Percentiles rank a stretch among this genome's conserved stretches.
These are phyloP conservation scores for Osmerus mordax DNA, from an alignment of 2,113 vertebrate species.

Conservation along the genomic window DNA sequence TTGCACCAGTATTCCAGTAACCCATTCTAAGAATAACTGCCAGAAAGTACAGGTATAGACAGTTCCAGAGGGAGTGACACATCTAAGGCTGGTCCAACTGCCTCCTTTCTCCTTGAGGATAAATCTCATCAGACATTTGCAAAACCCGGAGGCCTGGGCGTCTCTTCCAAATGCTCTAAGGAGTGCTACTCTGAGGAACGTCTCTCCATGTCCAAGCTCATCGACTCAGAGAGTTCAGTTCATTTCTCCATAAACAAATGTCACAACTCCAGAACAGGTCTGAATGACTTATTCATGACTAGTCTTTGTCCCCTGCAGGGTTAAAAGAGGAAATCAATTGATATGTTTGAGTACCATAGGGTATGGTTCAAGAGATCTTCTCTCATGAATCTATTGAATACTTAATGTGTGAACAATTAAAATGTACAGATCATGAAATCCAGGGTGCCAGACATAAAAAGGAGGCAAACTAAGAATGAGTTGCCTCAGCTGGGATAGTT, in stretches of 20 bases:
- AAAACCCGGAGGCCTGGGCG: slow-evolving; percentile 8
- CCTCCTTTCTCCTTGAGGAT: slow-evolving; percentile 12
- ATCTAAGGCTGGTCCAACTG: slow-evolving; percentile 13
- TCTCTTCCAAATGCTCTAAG: slow-evolving; percentile 6
- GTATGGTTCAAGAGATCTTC: neutral
- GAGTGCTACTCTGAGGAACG: neutral
- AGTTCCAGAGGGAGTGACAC: slow-evolving; percentile 10
- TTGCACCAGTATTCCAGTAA: slow-evolving; percentile 34
- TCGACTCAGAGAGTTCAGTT: slow-evolving; percentile 35
- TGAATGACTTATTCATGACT: no score
- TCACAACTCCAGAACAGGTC: slow-evolving; percentile 11
- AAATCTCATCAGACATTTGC: slow-evolving; percentile 14
- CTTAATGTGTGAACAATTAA: slow-evolving; percentile 11
- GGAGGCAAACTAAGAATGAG: slow-evolving; percentile 46
- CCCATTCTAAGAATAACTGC: slow-evolving; percentile 27
- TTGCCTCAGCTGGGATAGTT: slow-evolving; percentile 45
- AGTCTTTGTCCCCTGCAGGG: neutral
- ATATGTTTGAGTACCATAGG: slow-evolving; percentile 10
- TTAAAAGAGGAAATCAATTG: slow-evolving; percentile 21
- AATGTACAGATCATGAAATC: slow-evolving; percentile 37
- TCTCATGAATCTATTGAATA: neutral
- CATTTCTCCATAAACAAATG: slow-evolving; percentile 24
- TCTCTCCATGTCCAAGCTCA: slow-evolving; percentile 15
- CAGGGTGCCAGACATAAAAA: slow-evolving; percentile 43
- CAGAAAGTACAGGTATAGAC: slow-evolving; percentile 35